These are phyloP conservation scores for Propsilocerus akamusi DNA, from an alignment of 1,140 invertebrate genomes.

Conservation along the genomic window DNA sequence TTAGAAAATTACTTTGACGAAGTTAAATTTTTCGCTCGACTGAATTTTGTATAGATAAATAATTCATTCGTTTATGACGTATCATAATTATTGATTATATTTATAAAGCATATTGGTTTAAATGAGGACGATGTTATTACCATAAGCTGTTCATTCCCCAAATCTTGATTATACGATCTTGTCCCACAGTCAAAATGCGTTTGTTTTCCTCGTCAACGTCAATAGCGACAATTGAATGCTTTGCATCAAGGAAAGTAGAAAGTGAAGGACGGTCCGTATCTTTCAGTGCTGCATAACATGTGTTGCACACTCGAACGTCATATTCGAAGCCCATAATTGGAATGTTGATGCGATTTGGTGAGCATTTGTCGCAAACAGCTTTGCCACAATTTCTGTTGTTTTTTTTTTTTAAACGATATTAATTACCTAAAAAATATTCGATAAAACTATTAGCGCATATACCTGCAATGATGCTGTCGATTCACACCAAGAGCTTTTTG, in stretches of 20 bases:
- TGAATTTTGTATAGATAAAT: too few relatives aligned
- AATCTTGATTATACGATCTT: constrained; percentile 87
- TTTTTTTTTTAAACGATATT: constrained; percentile 6
- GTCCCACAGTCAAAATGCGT: constrained; percentile 78
- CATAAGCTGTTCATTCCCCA: constrained; percentile 31
- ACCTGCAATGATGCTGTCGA: constrained; percentile 76
- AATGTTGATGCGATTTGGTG: constrained; percentile 67
- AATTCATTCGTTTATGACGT: too few relatives aligned
- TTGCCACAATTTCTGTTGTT: constrained; percentile 70
- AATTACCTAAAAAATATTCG: too few relatives aligned
- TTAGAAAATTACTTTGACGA: too few relatives aligned
- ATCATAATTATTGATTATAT: too few relatives aligned
- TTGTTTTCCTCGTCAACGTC: constrained; percentile 73
- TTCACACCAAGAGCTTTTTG: constrained; percentile 72
- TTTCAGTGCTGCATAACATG: constrained; percentile 66
- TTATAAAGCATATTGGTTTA: too few relatives aligned
- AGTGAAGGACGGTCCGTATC: constrained; percentile 72
- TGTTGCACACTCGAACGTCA: constrained; percentile 87
- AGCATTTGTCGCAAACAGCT: constrained; percentile 85
- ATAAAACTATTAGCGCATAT: constrained; percentile 10
- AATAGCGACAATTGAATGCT: constrained; percentile 78
- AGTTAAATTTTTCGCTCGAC: too few relatives aligned
- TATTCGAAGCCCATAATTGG: constrained; percentile 97
- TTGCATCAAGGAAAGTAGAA: constrained; percentile 87
- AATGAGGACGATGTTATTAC: too few relatives aligned